Evolutionary conservation across 2,113 vertebrate genomes (phyloP).

Genomic region (Petrocephalus microphthalmus): DNA sequence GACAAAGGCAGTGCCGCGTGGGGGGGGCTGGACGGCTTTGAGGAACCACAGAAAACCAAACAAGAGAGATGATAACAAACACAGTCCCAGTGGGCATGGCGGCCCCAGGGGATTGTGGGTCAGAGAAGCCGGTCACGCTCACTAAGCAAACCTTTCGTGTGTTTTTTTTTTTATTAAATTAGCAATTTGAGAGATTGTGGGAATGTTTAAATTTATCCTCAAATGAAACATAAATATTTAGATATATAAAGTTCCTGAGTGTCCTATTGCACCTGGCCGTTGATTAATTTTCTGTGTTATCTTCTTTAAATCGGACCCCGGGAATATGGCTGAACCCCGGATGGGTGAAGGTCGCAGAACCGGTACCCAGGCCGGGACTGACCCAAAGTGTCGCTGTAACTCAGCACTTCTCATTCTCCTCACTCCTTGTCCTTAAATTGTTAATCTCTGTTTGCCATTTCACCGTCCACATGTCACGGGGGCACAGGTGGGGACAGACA

Average conservation of each 20-base stretch:
- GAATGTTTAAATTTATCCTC: conserved; percentile 3
- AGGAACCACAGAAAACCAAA: background rate
- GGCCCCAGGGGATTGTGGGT: background rate
- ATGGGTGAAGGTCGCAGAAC: background rate
- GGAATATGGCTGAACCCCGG: background rate
- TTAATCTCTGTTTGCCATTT: background rate
- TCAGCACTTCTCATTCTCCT: background rate
- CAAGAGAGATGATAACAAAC: background rate
- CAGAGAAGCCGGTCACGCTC: background rate
- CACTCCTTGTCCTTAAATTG: background rate
- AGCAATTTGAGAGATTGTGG: background rate
- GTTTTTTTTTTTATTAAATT: background rate
- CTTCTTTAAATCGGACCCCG: background rate
- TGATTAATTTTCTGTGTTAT: background rate
- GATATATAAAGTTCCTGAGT: too few species aligned
- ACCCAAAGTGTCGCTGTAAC: background rate
- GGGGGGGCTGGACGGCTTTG: background rate
- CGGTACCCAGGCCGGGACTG: background rate
- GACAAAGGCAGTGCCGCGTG: background rate
- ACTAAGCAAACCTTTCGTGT: background rate
- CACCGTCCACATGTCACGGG: background rate
- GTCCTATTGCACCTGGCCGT: too few species aligned
- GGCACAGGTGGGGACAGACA: background rate
- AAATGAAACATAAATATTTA: background rate
- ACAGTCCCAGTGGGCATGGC: background rate